Evolutionary conservation across 2,113 vertebrate species (phyloP).

Genomic region (Thunnus maccoyii): DNA sequence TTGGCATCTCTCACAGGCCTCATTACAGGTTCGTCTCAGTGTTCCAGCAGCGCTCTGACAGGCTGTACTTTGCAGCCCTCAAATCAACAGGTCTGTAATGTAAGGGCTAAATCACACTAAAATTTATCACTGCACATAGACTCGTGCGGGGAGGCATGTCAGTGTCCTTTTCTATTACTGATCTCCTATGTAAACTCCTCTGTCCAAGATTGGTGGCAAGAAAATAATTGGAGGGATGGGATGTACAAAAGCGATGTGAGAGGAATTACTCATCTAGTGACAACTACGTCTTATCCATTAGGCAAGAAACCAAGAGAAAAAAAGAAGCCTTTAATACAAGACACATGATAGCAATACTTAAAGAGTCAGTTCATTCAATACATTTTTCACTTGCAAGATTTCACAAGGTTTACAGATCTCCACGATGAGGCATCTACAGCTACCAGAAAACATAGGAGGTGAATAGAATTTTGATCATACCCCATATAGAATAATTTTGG

Average conservation of each 20-base stretch:
- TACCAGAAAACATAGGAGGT: no score
- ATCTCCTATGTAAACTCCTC: conserved; percentile 15
- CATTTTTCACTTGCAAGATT: neutral
- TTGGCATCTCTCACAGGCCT: conserved; percentile 58
- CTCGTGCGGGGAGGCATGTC: conserved; percentile 1
- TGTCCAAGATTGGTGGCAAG: conserved; percentile 27
- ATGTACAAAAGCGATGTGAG: conserved; percentile 9
- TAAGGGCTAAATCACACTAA: conserved; percentile 33
- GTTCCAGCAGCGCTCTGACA: conserved; percentile 46
- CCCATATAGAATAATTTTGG: no score
- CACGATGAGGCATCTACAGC: no score
- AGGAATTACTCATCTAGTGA: conserved; percentile 51
- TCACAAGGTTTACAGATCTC: neutral
- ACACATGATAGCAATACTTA: neutral
- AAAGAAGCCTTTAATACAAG: neutral
- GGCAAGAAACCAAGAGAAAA: conserved; percentile 10
- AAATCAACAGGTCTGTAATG: conserved; percentile 52
- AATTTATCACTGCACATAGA: conserved; percentile 36
- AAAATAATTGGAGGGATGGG: conserved; percentile 47
- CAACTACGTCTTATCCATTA: conserved; percentile 27
- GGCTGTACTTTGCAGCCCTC: conserved; percentile 38
- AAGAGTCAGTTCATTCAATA: neutral
- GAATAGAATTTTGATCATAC: no score
- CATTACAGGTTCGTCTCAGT: conserved; percentile 49
- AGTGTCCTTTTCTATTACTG: conserved; percentile 42